Evolutionary conservation across 2,888 invertebrate genomes (phyloP).

Genomic region (Onchidella celtica): DNA sequence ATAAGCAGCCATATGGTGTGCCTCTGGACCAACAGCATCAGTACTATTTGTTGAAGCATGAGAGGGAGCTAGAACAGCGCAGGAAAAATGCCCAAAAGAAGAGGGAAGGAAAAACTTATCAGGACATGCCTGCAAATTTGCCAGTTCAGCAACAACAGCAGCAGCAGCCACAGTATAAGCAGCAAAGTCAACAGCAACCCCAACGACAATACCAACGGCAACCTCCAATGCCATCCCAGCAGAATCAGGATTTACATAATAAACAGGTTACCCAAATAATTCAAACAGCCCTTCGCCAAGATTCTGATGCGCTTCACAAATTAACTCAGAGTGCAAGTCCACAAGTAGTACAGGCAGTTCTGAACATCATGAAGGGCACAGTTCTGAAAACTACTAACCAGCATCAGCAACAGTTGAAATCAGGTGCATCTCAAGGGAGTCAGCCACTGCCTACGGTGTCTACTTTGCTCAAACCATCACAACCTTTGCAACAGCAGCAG

Average conservation of each 20-base stretch:
- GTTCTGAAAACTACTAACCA: not conserved
- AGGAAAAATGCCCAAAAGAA: constrained; percentile 31
- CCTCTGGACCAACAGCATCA: constrained; percentile 42
- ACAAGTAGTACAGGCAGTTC: constrained; percentile 26
- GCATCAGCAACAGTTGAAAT: constrained; percentile 13
- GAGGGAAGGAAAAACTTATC: constrained; percentile 28
- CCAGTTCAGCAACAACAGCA: constrained; percentile 4
- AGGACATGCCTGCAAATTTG: not conserved
- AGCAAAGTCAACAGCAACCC: constrained; percentile 2
- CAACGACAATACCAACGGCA: not conserved
- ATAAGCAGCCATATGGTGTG: constrained; percentile 33
- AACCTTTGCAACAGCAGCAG: not conserved
- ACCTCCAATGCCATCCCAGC: not conserved
- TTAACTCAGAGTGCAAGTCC: not conserved
- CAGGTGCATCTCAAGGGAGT: not conserved
- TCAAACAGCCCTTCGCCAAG: constrained; percentile 12
- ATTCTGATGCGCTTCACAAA: not conserved
- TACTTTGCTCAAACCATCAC: constrained; percentile 37
- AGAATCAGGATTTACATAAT: constrained; percentile 8
- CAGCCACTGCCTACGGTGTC: constrained; percentile 45
- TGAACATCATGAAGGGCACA: constrained; percentile 5
- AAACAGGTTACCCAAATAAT: constrained; percentile 33
- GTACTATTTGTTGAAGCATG: constrained; percentile 34
- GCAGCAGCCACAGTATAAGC: not conserved
- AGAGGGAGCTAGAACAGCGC: constrained; percentile 38